A percentile compares a stretch with the other conserved stretches of the same genome.
These are phyloP conservation scores for Minunthozetes semirufus DNA, from an alignment of 2,888 invertebrate species.

Conservation along the genomic window DNA sequence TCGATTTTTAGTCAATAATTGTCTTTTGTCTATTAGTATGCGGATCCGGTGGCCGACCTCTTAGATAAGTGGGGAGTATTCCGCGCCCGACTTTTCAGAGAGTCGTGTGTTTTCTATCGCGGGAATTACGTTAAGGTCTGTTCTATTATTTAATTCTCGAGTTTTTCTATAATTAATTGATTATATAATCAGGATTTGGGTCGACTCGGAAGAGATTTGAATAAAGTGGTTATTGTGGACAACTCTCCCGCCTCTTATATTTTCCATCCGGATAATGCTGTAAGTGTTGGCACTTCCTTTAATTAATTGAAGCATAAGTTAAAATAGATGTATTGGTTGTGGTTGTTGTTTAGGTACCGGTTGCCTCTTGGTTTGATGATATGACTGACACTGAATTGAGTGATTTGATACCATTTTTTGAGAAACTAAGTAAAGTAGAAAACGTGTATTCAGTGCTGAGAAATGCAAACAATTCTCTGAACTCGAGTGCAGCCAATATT, in stretches of 20 bases:
- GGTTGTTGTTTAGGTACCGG: conserved; percentile 65
- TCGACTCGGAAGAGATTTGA: conserved; percentile 89
- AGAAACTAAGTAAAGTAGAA: conserved; percentile 91
- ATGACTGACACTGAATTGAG: conserved; percentile 92
- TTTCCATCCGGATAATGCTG: conserved; percentile 99
- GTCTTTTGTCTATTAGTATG: conserved; percentile 61
- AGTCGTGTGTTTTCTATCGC: conserved; percentile 99
- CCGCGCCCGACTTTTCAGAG: conserved; percentile 91
- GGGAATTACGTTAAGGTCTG: conserved; percentile 92
- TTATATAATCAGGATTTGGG: conserved; percentile 69
- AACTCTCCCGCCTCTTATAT: conserved; percentile 99
- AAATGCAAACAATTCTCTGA: conserved; percentile 26
- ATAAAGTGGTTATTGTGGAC: conserved; percentile 95
- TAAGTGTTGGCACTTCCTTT: conserved; percentile 56
- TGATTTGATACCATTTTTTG: conserved; percentile 96
- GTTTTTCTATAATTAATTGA: neutral
- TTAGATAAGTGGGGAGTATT: conserved; percentile 96
- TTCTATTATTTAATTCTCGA: neutral
- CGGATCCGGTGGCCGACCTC: conserved; percentile 98
- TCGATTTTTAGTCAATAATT: neutral
- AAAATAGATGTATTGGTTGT: neutral
- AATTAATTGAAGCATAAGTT: neutral
- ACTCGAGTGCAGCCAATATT: conserved; percentile 7
- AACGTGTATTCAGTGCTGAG: conserved; percentile 84
- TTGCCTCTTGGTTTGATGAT: conserved; percentile 99